Conservation (phyloP, 1,140 invertebrate genomes). For the Drosophila auraria region DNA sequence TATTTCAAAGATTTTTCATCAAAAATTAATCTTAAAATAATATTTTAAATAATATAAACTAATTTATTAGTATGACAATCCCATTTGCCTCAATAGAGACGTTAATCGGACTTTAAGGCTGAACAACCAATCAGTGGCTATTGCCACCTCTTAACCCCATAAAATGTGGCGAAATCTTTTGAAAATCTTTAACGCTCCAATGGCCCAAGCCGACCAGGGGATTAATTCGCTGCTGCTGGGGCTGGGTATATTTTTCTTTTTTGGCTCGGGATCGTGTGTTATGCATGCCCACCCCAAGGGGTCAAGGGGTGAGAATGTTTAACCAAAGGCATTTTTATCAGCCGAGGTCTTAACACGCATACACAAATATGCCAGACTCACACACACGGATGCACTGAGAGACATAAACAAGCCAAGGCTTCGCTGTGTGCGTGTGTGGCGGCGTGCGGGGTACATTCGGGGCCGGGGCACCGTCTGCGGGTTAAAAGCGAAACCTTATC, state of each 20-base stretch:
- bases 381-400: slow-evolving; percentile 30
- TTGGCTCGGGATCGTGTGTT: slow-evolving; percentile 25
- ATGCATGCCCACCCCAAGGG: slow-evolving; percentile 45
- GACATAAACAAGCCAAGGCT: slow-evolving; percentile 53
- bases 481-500: slow-evolving; percentile 82
- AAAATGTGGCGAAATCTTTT: slow-evolving; percentile 43
- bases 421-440: slow-evolving; percentile 8
- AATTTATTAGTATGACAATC: background rate
- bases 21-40: too few species aligned
- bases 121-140: slow-evolving; percentile 23
- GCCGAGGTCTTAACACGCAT: slow-evolving; percentile 80
- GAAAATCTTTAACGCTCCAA: slow-evolving; percentile 43
- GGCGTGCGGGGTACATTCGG: slow-evolving; percentile 12
- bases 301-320: slow-evolving; percentile 71
- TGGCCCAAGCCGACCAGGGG: slow-evolving; percentile 12
- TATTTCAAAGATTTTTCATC: background rate
- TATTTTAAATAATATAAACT: background rate
- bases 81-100: background rate
- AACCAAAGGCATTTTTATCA: slow-evolving; percentile 78
- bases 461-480: slow-evolving; percentile 58
- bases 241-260: slow-evolving; percentile 2
- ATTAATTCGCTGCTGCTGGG: slow-evolving; percentile 29
- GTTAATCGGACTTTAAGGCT: background rate
- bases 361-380: slow-evolving; percentile 71
- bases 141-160: slow-evolving; percentile 35